phyloP scores from a whole-genome alignment of 2,113 vertebrate genomes.

The Esox niger region DNA sequence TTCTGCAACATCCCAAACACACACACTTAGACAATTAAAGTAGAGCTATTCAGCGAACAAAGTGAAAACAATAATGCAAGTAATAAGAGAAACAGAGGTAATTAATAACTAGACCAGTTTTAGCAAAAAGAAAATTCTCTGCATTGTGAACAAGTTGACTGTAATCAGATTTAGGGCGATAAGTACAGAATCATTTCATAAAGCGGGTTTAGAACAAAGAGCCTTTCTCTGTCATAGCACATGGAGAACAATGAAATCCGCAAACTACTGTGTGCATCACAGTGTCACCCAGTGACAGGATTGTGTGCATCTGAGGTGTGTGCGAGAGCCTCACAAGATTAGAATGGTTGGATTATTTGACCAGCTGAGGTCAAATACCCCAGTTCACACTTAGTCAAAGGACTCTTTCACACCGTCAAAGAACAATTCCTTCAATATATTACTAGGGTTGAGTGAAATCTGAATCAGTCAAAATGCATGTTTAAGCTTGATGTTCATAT shows the following conservation, averaged over 20 bases:
- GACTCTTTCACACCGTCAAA: background rate
- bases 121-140: no score
- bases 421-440: background rate
- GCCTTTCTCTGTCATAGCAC: slow-evolving; percentile 39
- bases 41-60: no score
- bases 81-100: no score
- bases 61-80: no score
- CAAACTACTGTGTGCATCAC: no score
- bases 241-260: slow-evolving; percentile 12
- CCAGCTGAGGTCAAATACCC: no score
- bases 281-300: slow-evolving; percentile 25
- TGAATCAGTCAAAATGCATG: no score
- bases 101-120: no score
- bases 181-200: slow-evolving; percentile 36
- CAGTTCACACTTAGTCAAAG: background rate
- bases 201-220: slow-evolving; percentile 37
- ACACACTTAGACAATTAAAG: background rate
- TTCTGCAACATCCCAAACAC: slow-evolving; percentile 75
- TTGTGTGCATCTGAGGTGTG: slow-evolving; percentile 26
- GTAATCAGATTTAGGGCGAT: slow-evolving; percentile 16
- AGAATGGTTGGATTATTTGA: background rate
- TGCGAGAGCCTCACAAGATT: background rate
- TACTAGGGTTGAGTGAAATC: no score
- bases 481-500: no score
- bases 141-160: background rate